A percentile compares a stretch with the other conserved stretches of the same genome.
phyloP scores from a whole-genome alignment of 2,113 vertebrate species.

The Protobothrops flavoviridis region DNA sequence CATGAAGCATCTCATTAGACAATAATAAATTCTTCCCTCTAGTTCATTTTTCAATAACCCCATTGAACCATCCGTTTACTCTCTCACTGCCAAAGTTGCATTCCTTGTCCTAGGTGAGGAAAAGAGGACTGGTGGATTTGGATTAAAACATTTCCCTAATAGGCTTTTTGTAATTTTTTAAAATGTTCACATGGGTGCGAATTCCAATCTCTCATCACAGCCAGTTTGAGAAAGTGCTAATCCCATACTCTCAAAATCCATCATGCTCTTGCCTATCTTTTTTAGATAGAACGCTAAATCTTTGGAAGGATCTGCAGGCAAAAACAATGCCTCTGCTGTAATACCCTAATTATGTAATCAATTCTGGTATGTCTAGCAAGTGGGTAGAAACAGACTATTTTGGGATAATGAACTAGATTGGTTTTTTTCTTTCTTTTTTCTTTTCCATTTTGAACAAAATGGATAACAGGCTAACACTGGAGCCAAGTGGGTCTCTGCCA shows the following conservation, averaged over 20 bases:
- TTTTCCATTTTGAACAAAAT: slow-evolving; percentile 33
- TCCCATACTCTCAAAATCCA: neutral
- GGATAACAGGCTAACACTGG: slow-evolving; percentile 40
- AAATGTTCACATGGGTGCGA: neutral
- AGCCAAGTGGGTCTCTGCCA: slow-evolving; percentile 55
- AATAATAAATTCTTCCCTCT: neutral
- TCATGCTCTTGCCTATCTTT: neutral
- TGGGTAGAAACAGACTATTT: slow-evolving; percentile 62
- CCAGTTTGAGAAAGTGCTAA: neutral
- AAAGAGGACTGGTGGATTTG: neutral
- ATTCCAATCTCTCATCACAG: neutral
- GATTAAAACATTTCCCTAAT: neutral
- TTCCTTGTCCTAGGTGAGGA: neutral
- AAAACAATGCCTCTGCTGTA: slow-evolving; percentile 46
- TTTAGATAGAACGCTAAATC: neutral
- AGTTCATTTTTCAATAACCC: neutral
- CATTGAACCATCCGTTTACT: neutral
- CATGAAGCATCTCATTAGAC: neutral
- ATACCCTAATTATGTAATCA: slow-evolving; percentile 48
- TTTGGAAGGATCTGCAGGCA: slow-evolving; percentile 52
- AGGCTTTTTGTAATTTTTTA: neutral
- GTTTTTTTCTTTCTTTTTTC: neutral
- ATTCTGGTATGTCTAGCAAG: slow-evolving; percentile 57
- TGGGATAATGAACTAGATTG: slow-evolving; percentile 59
- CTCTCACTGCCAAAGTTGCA: neutral